Evolutionary conservation across 2,888 invertebrate species (phyloP), one percentile per base, ranked within the genome.

Genomic region (Blomia tropicalis): DNA sequence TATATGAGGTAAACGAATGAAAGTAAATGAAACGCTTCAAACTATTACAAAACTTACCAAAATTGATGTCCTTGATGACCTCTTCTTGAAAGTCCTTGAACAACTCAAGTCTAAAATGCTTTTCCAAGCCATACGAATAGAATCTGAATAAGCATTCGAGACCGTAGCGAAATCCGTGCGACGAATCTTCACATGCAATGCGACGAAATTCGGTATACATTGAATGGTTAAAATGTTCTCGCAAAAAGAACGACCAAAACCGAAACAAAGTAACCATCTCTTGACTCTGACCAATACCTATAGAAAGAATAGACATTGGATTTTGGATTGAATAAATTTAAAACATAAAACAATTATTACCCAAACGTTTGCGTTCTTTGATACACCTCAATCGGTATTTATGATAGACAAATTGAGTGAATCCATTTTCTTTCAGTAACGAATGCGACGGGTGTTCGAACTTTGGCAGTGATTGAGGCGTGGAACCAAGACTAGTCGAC

Each of bases 241-340:
- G 78, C 67, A 99, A 79, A 80, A 98, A 98, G 81, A 96, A 96
- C 31, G 96, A 96, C 98, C 98, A 98, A 79, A 98, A 99, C 66
- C 98, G 80, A 80, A 93, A 99, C 59, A 98, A 79, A 0, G 98
- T 98, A 77, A 98, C 98, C 96, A 99, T 98, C 77, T 99, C 98
- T 72, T 90, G 91, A 4, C 92, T 92, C 72, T 87, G 87, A 0
- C 96, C 96, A 70, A 84, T 84, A 65, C 96, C 96, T 63, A 89
- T 79, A 72, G 86, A 60, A 61, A 51, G 32, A 43, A 11, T 63
- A 44, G 14, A 25, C 23, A 29, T 51, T 25, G n/a, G 25, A 56
- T 22, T 29, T 14, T 51, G 1, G 7, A 44, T 22, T 41, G 14
- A 27, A 43, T 41, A 62, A 22, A 51, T 56, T 2, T 58, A 29